A percentile compares a stretch with the other conserved stretches of the same genome.
phyloP scores from a whole-genome alignment of 2,888 invertebrate genomes.

The Oxycera nigricornis region DNA sequence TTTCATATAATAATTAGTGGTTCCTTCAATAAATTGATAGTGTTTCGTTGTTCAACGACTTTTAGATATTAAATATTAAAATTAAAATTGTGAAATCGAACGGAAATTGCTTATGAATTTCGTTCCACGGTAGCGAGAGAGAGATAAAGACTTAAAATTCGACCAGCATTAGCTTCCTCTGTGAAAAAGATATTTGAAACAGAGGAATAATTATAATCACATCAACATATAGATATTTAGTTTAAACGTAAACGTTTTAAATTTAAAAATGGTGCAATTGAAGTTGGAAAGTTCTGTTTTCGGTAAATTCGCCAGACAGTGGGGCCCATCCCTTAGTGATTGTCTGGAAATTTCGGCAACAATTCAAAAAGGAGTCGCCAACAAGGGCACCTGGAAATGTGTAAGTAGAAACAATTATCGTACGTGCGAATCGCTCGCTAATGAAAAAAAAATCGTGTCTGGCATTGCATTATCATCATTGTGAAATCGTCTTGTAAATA shows the following conservation, averaged over 20 bases:
- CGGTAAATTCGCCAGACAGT: slow-evolving; percentile 50
- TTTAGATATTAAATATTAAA: not conserved
- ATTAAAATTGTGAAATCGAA: not conserved
- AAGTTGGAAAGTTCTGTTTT: slow-evolving; percentile 51
- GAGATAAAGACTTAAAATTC: slow-evolving; percentile 22
- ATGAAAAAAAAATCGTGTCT: not conserved
- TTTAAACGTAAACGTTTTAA: not conserved
- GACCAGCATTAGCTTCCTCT: slow-evolving; percentile 20
- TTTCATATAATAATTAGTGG: slow-evolving; percentile 17
- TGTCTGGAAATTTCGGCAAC: slow-evolving; percentile 53
- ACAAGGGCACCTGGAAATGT: slow-evolving; percentile 53
- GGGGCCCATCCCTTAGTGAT: slow-evolving; percentile 53
- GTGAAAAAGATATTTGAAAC: not conserved
- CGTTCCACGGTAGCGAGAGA: slow-evolving; percentile 13
- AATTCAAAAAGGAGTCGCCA: slow-evolving; percentile 51
- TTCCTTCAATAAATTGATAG: not conserved
- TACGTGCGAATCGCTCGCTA: too few relatives aligned
- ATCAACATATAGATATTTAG: not conserved
- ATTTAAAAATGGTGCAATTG: slow-evolving; percentile 51
- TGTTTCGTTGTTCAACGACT: not conserved
- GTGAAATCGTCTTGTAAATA: not conserved
- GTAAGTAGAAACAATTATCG: slow-evolving; percentile 53
- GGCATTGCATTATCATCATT: not conserved
- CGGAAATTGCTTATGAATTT: not conserved
- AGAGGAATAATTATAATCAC: slow-evolving; percentile 12